A percentile compares a stretch with the other conserved stretches of the same genome.
Evolutionary conservation across 2,888 invertebrate genomes (phyloP).

Genomic region (Mesoligia furuncula): DNA sequence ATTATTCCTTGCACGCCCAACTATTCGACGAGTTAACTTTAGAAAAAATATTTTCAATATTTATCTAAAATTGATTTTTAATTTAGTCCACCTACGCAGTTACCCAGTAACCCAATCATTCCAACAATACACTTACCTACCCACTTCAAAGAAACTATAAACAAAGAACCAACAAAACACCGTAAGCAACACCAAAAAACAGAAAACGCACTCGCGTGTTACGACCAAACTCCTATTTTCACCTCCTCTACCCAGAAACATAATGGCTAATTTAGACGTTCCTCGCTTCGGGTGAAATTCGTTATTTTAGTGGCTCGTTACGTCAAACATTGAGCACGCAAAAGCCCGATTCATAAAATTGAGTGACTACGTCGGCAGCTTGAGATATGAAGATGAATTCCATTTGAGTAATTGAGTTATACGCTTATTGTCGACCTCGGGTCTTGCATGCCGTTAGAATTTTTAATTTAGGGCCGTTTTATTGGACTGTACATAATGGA

Average conservation of each 20-base stretch:
- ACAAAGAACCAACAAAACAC: constrained; percentile 28
- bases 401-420: constrained; percentile 79
- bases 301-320: constrained; percentile 76
- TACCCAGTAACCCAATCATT: neutral
- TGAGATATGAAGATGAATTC: constrained; percentile 81
- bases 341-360: constrained; percentile 84
- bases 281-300: constrained; percentile 46
- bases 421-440: constrained; percentile 59
- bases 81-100: neutral
- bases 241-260: constrained; percentile 67
- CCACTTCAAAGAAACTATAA: constrained; percentile 5
- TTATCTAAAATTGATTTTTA: neutral
- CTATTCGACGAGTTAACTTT: no score
- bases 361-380: constrained; percentile 76
- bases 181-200: constrained; percentile 36
- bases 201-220: constrained; percentile 58
- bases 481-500: constrained; percentile 32
- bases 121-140: neutral
- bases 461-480: constrained; percentile 51
- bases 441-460: constrained; percentile 51
- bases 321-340: constrained; percentile 82
- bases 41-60: neutral
- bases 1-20: no score
- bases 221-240: constrained; percentile 59
- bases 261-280: constrained; percentile 70